A percentile compares a stretch with the other conserved stretches of the same genome.
Evolutionary conservation across 2,888 invertebrate genomes (phyloP).

Genomic region (Syritta pipiens): DNA sequence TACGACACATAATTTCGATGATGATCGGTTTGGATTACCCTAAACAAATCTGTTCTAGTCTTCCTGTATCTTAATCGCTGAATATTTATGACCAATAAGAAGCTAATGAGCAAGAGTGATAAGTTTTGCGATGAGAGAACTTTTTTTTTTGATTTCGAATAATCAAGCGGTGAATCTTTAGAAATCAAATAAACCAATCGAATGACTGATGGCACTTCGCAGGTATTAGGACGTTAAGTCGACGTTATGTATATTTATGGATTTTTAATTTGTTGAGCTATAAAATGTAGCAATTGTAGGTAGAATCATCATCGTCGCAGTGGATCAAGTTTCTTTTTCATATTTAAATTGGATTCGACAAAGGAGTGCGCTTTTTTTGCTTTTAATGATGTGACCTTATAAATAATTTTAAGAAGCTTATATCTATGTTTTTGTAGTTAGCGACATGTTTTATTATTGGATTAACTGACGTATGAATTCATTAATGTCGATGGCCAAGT

Average conservation of each 20-base stretch:
- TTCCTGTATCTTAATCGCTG: conserved; percentile 5
- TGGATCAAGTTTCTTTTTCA: not conserved
- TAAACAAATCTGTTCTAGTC: not conserved
- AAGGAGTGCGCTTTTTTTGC: conserved; percentile 16
- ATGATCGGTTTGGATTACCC: conserved; percentile 12
- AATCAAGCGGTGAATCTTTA: conserved; percentile 23
- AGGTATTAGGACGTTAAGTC: conserved; percentile 38
- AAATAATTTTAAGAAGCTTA: not conserved
- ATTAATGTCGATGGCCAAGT: not conserved
- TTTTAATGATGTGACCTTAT: not conserved
- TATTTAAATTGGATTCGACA: conserved; percentile 14
- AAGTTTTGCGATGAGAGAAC: conserved; percentile 21
- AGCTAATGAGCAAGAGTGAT: conserved; percentile 31
- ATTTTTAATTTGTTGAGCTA: conserved; percentile 47
- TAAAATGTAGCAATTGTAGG: conserved; percentile 15
- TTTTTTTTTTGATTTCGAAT: conserved; percentile 10
- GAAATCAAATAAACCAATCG: conserved; percentile 40
- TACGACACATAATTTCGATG: not conserved
- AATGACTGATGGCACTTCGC: conserved; percentile 48
- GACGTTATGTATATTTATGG: conserved; percentile 46
- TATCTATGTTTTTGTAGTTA: not conserved
- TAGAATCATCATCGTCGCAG: not conserved
- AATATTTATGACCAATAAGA: conserved; percentile 40
- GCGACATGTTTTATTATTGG: not conserved
- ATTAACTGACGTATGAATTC: not conserved